Conservation (phyloP, 2,888 invertebrate genomes). For the Micropterix aruncella region DNA sequence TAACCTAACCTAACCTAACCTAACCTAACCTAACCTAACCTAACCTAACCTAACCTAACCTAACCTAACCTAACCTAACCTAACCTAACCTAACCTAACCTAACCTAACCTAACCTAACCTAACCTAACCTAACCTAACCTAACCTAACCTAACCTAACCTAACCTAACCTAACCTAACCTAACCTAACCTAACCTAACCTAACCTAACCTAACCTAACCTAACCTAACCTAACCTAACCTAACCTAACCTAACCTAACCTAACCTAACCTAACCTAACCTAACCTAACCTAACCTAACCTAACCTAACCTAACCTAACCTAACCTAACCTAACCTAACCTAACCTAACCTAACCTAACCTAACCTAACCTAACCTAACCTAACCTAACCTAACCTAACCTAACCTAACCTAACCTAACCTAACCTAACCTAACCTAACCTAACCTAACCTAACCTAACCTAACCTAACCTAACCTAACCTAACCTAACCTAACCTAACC, state of each 20-base stretch:
- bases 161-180: slow-evolving; percentile 4
- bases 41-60: slow-evolving; percentile 3
- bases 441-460: slow-evolving; percentile 7
- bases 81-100: slow-evolving; percentile 13
- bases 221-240: slow-evolving; percentile 1
- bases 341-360: slow-evolving; percentile 1
- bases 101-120: slow-evolving; percentile 13
- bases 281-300: not conserved
- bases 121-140: slow-evolving; percentile 12
- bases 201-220: slow-evolving; percentile 7
- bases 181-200: slow-evolving; percentile 3
- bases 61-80: slow-evolving; percentile 14
- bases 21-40: slow-evolving; percentile 8
- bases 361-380: not conserved
- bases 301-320: slow-evolving; percentile 2
- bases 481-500: slow-evolving; percentile 5
- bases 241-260: not conserved
- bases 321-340: slow-evolving; percentile 6
- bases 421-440: slow-evolving; percentile 4
- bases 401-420: slow-evolving; percentile 3
- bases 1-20: slow-evolving; percentile 10
- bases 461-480: slow-evolving; percentile 4
- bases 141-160: slow-evolving; percentile 13
- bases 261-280: not conserved
- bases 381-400: slow-evolving; percentile 1